phyloP scores from a whole-genome alignment of 2,797 vertebrate species.

The Pagetopsis macropterus region DNA sequence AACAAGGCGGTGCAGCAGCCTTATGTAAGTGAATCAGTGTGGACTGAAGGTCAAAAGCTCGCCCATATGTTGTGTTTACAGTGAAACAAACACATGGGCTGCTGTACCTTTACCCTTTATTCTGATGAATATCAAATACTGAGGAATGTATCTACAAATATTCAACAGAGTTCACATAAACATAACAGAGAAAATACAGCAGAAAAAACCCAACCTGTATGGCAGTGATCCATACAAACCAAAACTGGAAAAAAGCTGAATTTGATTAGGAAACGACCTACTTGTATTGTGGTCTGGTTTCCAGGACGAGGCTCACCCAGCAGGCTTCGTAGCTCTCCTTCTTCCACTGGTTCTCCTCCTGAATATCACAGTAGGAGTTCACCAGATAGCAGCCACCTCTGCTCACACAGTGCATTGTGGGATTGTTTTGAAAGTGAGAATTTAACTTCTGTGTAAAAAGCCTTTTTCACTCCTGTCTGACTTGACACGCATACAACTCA shows the following conservation, averaged over 20 bases:
- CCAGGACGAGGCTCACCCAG: conserved; percentile 68
- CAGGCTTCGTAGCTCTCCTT: conserved; percentile 65
- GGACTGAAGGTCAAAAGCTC: not conserved
- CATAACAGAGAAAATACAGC: not conserved
- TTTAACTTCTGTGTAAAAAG: not conserved
- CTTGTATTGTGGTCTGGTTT: conserved; percentile 70
- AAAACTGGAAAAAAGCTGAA: not conserved
- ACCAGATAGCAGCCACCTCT: conserved; percentile 67
- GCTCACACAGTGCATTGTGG: conserved; percentile 68
- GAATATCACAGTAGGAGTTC: conserved; percentile 67
- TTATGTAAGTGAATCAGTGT: not conserved
- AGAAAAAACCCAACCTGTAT: not conserved
- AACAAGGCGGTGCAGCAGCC: not conserved
- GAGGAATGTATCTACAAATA: not conserved
- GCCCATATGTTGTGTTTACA: not conserved
- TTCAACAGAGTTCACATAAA: not conserved
- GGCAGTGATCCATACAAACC: not conserved
- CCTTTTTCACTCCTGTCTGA: not conserved
- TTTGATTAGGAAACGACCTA: conserved; percentile 23
- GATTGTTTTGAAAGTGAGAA: not conserved
- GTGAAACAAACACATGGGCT: not conserved
- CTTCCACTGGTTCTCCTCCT: conserved; percentile 62
- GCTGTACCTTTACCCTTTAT: not conserved
- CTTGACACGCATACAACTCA: not conserved
- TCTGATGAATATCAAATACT: not conserved